Base-by-base conservation (phyloP, 2,113 vertebrate genomes). In the Asarcornis scutulata region DNA sequence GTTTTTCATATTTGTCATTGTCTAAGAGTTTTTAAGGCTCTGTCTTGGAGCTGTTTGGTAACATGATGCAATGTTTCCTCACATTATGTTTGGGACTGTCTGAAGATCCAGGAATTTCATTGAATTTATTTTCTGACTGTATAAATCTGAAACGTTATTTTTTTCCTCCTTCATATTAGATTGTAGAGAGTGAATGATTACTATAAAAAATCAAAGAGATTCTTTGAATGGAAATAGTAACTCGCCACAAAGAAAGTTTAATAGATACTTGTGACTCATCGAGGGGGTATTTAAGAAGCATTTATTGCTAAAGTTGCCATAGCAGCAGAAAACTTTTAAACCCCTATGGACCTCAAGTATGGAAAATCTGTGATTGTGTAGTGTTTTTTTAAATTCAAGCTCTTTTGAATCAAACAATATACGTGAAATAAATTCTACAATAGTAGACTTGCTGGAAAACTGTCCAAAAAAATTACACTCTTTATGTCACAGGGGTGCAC, bases 301-400 rank as follows among this genome's bases (percentile, higher is more conserved):
- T 72, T 90, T 88, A 73, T 42, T 77, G 34, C 53, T 89, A 12
- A 90, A 63, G 48, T 58, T 80, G 32, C 26, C 29, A 64, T 26
- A 85, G 62, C 58, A 92, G 63, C 67, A 83, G 58, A 66, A 93
- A 87, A 83, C 38, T 68, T 87, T 42, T 50, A 93, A 91, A 83
- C 36, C 0, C 12, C 48, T n/a, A 25, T 14, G 46, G 18, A 15
- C 74, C 66, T 67, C n/a, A 75, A 75, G 18, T 67, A 55, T 5
- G 12, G 20, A 73, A 93, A 80, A 64, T 34, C 31, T 48, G 32
- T 60, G 58, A 69, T 36, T 68, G 17, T 80, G 22, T 17, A 80
- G 25, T 0, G 1, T 86, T 90, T 78, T 52, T 32, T 76, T 73
- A 75, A 90, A 60, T 69, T 50, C 40, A 85, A 10, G 10, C 18